Base-by-base conservation (phyloP, 2,888 invertebrate species). In the Tenthredo scrophulariae region DNA sequence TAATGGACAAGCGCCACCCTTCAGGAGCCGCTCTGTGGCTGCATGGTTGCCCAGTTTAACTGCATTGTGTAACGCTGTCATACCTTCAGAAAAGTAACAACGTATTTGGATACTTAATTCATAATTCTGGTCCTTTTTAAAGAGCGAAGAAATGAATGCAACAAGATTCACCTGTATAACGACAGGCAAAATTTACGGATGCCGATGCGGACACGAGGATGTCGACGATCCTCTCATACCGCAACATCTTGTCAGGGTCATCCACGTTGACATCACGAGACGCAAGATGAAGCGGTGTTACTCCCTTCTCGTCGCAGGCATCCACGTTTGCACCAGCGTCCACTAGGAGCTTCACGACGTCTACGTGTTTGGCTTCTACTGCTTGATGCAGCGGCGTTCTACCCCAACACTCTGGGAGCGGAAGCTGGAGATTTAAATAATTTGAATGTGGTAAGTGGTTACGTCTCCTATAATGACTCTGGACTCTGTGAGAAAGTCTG, bases 311-410 rank as follows among this genome's bases (percentile, higher is more conserved):
- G 89, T 94, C 94, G 0, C 90, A 91, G 58, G 89, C 90, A 84
- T 91, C 86, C 75, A 94, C 88, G 85, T 67, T 18, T 33, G 67
- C 67, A 67, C 67, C 67, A 7, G 29, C 33, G 5, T 67, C 33
- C 33, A 67, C 67, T 67, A 93, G 89, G 58, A 91, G 86, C 50
- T 88, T 87, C 65, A 93, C 92, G 18, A 91, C 89, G 50, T 91
- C 90, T 22, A 91, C 88, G 80, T 92, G 90, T 86, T 93, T 93
- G 79, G 54, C 54, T 54, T 54, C 89, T 87, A 92, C 93, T 5
- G 94, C 94, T 80, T 92, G 90, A 86, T 94, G 94, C 77, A 94
- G 88, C 0, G 93, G 89, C 29, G 93, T 92, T 84, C 93, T 88
- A 26, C 92, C 93, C 91, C 91, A 92, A 85, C 91, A 92, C 77